phyloP scores from a whole-genome alignment of 2,888 invertebrate genomes.

The Acanthopleura granulata region DNA sequence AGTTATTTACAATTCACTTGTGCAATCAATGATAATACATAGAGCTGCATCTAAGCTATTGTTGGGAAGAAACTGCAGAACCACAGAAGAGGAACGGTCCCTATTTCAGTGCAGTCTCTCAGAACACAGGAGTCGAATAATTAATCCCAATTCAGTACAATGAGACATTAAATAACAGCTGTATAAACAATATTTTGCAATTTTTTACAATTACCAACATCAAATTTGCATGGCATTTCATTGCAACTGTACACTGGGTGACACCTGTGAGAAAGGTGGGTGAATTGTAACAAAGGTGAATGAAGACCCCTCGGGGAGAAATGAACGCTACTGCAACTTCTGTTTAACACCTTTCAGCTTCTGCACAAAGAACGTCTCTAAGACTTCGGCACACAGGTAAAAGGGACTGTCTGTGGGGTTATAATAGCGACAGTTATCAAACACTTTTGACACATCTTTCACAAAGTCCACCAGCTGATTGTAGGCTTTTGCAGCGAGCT shows the following conservation, averaged over 20 bases:
- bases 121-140: too few species aligned
- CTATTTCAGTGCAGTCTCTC: too few species aligned
- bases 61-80: too few species aligned
- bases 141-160: not conserved
- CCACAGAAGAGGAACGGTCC: too few species aligned
- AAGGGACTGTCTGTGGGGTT: constrained; percentile 96
- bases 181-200: constrained; percentile 12
- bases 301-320: not conserved
- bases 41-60: too few species aligned
- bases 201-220: constrained; percentile 4
- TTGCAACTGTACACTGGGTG: not conserved
- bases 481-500: constrained; percentile 85
- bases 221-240: constrained; percentile 2
- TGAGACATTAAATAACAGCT: constrained; percentile 6
- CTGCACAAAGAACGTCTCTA: constrained; percentile 87
- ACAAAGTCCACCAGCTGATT: constrained; percentile 93
- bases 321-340: constrained; percentile 23
- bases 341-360: constrained; percentile 55
- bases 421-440: constrained; percentile 98
- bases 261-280: not conserved
- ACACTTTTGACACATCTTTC: constrained; percentile 97
- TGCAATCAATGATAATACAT: too few species aligned
- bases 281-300: too few species aligned
- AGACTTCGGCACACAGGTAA: constrained; percentile 94
- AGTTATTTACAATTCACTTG: too few species aligned